Conservation (phyloP, 1,140 invertebrate genomes). For the Camponotus floridanus region DNA sequence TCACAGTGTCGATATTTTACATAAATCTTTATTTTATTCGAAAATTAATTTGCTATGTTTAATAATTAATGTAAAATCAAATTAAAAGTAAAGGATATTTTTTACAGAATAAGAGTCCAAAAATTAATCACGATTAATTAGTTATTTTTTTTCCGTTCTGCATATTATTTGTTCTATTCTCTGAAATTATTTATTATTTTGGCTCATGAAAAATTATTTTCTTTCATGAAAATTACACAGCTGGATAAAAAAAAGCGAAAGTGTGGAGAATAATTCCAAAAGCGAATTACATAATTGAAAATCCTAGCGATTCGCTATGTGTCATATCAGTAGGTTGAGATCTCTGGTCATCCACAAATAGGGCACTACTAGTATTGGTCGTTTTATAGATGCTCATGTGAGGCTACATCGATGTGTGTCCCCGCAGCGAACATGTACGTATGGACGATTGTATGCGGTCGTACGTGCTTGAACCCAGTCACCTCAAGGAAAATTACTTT, state of each 20-base stretch:
- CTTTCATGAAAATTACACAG: neutral
- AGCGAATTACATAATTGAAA: conserved; percentile 50
- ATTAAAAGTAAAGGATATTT: neutral
- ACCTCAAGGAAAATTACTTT: conserved; percentile 54
- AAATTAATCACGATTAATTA: neutral
- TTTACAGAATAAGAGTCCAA: too few species aligned
- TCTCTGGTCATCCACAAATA: conserved; percentile 15
- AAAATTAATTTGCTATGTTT: neutral
- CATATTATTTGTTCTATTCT: neutral
- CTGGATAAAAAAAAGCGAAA: neutral
- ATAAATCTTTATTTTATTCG: conserved; percentile 10
- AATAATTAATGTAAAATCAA: neutral
- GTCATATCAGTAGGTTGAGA: conserved; percentile 8
- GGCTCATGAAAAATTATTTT: neutral
- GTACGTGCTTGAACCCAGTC: conserved; percentile 55
- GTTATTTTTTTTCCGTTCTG: neutral
- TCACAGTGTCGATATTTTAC: neutral
- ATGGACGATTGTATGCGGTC: conserved; percentile 42
- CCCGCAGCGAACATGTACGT: conserved; percentile 28
- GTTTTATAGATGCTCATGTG: conserved; percentile 22
- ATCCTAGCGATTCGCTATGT: conserved; percentile 12
- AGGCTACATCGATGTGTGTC: conserved; percentile 19
- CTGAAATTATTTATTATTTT: neutral
- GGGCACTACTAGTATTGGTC: conserved; percentile 9
- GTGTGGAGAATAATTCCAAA: neutral